Conservation (phyloP, 1,140 invertebrate genomes). For the Pararge aegeria region DNA sequence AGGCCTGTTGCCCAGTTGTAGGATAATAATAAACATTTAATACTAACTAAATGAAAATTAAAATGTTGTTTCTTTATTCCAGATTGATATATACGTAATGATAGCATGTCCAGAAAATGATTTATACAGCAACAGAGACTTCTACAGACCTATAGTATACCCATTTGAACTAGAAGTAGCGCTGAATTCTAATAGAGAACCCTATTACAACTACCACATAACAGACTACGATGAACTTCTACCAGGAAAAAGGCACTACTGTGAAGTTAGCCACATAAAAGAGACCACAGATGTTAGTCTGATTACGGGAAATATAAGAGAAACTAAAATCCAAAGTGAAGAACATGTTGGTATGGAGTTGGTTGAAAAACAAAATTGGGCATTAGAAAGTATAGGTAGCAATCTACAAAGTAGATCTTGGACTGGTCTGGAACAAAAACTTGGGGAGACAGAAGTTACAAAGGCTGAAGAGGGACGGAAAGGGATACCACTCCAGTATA, state of each 20-base stretch:
- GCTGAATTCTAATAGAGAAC: constrained; percentile 83
- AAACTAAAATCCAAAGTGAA: constrained; percentile 48
- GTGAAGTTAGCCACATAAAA: constrained; percentile 78
- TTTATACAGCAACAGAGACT: constrained; percentile 91
- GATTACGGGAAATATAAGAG: constrained; percentile 83
- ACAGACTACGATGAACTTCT: constrained; percentile 90
- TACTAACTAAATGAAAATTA: neutral
- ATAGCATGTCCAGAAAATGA: constrained; percentile 94
- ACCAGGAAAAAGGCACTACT: constrained; percentile 81
- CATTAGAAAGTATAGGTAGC: constrained; percentile 80
- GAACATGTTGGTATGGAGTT: constrained; percentile 46
- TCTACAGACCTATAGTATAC: constrained; percentile 94
- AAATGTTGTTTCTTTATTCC: constrained; percentile 53
- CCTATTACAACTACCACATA: constrained; percentile 82
- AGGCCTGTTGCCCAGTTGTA: too few relatives aligned
- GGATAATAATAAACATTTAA: too few relatives aligned
- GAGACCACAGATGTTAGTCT: constrained; percentile 84
- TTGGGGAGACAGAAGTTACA: constrained; percentile 84
- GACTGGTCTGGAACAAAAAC: constrained; percentile 87
- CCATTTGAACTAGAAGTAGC: constrained; percentile 96
- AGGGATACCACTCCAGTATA: constrained; percentile 82
- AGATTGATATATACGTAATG: constrained; percentile 94
- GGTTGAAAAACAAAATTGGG: constrained; percentile 67
- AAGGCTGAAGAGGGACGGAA: constrained; percentile 82
- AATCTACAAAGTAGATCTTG: constrained; percentile 84